Evolutionary conservation across 2,113 vertebrate species (phyloP).

Genomic region (Triplophysa siluroides): DNA sequence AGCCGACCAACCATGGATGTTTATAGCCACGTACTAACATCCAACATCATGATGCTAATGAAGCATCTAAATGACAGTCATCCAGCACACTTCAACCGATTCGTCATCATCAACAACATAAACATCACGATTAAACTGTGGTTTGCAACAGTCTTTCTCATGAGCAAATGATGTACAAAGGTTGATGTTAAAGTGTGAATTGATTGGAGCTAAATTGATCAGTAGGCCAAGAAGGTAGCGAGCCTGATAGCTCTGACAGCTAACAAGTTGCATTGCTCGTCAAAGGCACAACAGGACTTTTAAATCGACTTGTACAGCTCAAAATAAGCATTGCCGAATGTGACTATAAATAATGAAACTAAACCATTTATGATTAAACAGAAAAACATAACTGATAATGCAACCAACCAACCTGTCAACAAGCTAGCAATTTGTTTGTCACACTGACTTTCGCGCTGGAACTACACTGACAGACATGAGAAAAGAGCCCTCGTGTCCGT

Average conservation of each 20-base stretch:
- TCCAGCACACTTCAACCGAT: background rate
- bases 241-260: background rate
- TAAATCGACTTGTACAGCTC: background rate
- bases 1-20: background rate
- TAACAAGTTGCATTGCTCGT: background rate
- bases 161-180: background rate
- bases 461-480: background rate
- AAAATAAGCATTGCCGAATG: background rate
- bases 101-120: background rate
- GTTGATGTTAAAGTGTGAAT: background rate
- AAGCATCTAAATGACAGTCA: background rate
- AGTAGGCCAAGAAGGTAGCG: slow-evolving; percentile 1
- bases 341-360: background rate
- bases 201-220: background rate
- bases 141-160: background rate
- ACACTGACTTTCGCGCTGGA: background rate
- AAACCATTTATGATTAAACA: background rate
- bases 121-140: background rate
- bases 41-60: slow-evolving; percentile 1
- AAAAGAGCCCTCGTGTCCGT: background rate
- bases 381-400: background rate
- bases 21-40: background rate
- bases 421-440: slow-evolving; percentile 27
- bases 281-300: background rate
- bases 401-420: slow-evolving; percentile 19